Conservation (phyloP, 2,113 vertebrate species). For the Tretioscincus oriximinensis region DNA sequence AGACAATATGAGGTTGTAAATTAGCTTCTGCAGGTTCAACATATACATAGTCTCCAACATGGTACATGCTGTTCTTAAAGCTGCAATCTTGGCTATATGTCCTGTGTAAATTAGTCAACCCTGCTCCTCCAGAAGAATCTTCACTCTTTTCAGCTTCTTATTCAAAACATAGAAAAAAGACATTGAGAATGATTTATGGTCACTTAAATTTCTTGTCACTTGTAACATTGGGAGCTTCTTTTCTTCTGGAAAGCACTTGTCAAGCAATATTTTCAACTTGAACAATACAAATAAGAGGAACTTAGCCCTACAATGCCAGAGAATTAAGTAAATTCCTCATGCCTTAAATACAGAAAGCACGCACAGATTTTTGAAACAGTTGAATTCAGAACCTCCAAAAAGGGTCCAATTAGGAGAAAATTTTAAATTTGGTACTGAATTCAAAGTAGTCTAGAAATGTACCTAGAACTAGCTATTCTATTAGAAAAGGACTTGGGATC, state of each 20-base stretch:
- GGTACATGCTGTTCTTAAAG: conserved; percentile 98
- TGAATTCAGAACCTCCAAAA: neutral
- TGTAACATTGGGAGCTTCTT: neutral
- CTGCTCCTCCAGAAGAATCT: conserved; percentile 82
- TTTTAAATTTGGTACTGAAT: neutral
- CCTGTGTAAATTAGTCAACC: conserved; percentile 85
- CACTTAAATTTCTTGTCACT: neutral
- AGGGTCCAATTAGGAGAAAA: neutral
- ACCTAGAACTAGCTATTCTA: neutral
- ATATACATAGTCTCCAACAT: conserved; percentile 96
- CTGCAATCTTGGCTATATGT: conserved; percentile 98
- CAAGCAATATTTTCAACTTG: neutral
- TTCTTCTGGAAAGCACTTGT: neutral
- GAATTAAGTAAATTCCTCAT: neutral
- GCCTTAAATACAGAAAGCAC: neutral
- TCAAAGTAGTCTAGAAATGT: neutral
- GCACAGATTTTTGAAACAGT: neutral
- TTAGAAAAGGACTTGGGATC: neutral
- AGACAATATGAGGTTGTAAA: conserved; percentile 95
- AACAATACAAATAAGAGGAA: neutral
- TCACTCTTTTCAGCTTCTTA: conserved; percentile 97
- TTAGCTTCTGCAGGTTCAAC: conserved; percentile 93
- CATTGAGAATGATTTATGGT: conserved; percentile 14
- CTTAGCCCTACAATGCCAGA: neutral
- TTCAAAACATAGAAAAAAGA: conserved; percentile 24